Percentiles rank a stretch among this genome's conserved stretches.
Conservation (phyloP, 1,140 invertebrate species). For the Penaeus vannamei region DNA sequence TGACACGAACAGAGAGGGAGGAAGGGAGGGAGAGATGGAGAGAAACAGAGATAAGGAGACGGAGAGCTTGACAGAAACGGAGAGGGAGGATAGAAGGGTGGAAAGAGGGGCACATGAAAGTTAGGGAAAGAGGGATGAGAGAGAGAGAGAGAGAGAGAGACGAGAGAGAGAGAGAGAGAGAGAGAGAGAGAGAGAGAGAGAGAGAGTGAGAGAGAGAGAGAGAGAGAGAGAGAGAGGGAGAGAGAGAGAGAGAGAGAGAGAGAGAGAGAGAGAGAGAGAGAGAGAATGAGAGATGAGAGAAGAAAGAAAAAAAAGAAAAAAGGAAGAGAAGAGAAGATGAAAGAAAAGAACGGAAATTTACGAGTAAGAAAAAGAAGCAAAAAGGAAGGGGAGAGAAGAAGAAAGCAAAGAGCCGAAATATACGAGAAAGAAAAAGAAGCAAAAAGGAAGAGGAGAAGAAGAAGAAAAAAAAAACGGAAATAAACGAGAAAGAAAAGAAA, state of each 20-base stretch:
- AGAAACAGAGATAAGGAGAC: neutral
- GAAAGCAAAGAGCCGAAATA: neutral
- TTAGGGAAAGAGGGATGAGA: too few species aligned
- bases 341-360: neutral
- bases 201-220: neutral
- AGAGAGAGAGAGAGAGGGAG: neutral
- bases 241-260: neutral
- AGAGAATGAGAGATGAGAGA: neutral
- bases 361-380: neutral
- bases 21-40: neutral
- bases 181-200: neutral
- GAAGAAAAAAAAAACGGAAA: neutral
- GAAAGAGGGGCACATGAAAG: too few species aligned
- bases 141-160: too few species aligned
- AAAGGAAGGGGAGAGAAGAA: neutral
- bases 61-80: neutral
- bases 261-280: neutral
- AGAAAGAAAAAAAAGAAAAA: conserved; percentile 25
- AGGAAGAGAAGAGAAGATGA: neutral
- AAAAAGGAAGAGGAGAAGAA: neutral
- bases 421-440: neutral
- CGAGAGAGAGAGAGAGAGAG: neutral
- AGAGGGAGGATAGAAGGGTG: conserved; percentile 9
- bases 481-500: neutral
- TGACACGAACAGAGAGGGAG: too few species aligned